Percentiles rank a stretch among this genome's conserved stretches.
phyloP scores from a whole-genome alignment of 1,140 invertebrate genomes.

The Drosophila punjabiensis region DNA sequence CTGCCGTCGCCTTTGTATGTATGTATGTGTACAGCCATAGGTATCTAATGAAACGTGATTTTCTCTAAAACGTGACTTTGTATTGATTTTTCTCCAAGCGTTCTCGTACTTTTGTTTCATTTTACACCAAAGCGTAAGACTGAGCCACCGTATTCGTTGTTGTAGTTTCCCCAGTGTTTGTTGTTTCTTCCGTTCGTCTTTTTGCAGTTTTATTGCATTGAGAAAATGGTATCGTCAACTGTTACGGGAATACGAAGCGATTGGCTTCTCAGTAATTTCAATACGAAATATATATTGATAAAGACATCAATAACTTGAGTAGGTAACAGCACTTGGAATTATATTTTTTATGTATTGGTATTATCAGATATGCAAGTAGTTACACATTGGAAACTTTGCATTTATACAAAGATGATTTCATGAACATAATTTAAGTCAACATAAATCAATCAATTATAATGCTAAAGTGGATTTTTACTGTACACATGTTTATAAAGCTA shows the following conservation, averaged over 20 bases:
- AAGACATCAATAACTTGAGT: slow-evolving; percentile 8
- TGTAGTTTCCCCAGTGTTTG: slow-evolving; percentile 49
- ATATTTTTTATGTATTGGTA: neutral
- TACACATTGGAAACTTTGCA: neutral
- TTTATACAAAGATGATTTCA: neutral
- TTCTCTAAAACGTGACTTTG: slow-evolving; percentile 85
- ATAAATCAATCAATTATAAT: neutral
- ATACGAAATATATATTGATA: slow-evolving; percentile 22
- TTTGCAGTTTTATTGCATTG: slow-evolving; percentile 45
- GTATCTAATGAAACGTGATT: slow-evolving; percentile 84
- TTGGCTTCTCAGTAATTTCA: slow-evolving; percentile 48
- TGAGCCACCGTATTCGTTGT: slow-evolving; percentile 42
- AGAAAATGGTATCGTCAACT: slow-evolving; percentile 54
- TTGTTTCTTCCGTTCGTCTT: slow-evolving; percentile 23
- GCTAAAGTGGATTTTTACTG: neutral
- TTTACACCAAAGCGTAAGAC: slow-evolving; percentile 51
- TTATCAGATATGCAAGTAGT: neutral
- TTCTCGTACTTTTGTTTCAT: slow-evolving; percentile 77
- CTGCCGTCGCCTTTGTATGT: slow-evolving; percentile 29
- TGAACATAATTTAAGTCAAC: neutral
- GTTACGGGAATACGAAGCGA: slow-evolving; percentile 41
- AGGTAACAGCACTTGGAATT: neutral
- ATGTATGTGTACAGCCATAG: slow-evolving; percentile 49
- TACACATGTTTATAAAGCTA: neutral
- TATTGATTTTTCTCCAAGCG: slow-evolving; percentile 83